Evolutionary conservation across 2,113 vertebrate species (phyloP).

Genomic region (Pituophis catenifer): DNA sequence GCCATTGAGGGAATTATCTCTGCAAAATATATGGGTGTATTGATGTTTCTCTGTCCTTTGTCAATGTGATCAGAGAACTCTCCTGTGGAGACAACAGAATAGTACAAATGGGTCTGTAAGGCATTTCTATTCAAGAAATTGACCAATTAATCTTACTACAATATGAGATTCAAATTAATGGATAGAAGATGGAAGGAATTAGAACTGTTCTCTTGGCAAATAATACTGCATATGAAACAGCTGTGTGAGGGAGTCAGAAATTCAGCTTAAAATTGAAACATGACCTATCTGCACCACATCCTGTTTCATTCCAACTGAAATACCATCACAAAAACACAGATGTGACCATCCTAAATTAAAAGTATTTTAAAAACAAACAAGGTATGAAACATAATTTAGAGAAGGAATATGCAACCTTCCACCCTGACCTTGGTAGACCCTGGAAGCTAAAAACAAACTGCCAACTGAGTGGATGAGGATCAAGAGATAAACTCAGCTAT

Average conservation of each 20-base stretch:
- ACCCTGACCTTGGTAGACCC: not conserved
- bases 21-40: not conserved
- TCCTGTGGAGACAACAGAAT: not conserved
- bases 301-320: conserved; percentile 46
- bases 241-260: conserved; percentile 31
- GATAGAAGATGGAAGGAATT: conserved; percentile 33
- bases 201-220: conserved; percentile 48
- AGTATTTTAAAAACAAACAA: conserved; percentile 9
- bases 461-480: not conserved
- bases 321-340: conserved; percentile 33
- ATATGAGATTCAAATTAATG: not conserved
- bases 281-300: conserved; percentile 31
- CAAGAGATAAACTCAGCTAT: not conserved
- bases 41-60: not conserved
- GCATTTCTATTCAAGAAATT: conserved; percentile 35
- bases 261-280: conserved; percentile 42
- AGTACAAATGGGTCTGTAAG: not conserved
- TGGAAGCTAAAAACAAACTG: not conserved
- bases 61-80: not conserved
- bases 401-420: not conserved
- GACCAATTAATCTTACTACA: conserved; percentile 13
- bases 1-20: not conserved
- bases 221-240: conserved; percentile 47
- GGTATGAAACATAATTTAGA: not conserved
- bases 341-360: conserved; percentile 16